Conservation (phyloP, 1,140 invertebrate species). For the Microplitis mediator region DNA sequence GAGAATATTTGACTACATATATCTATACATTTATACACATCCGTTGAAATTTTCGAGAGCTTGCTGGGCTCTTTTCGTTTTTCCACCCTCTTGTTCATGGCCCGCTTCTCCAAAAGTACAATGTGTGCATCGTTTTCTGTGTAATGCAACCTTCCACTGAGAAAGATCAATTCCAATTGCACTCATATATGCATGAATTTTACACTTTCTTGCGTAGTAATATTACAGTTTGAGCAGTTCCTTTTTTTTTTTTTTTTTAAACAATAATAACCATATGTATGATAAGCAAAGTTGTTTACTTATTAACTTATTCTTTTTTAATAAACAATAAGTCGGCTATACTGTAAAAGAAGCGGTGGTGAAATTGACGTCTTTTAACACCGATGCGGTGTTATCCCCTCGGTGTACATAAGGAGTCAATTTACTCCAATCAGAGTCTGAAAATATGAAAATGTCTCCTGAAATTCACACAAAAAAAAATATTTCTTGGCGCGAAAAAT, state of each 20-base stretch:
- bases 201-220: slow-evolving; percentile 19
- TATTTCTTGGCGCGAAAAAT: no score
- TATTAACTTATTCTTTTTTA: background rate
- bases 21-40: slow-evolving; percentile 3
- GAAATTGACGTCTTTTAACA: no score
- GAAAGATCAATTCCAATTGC: slow-evolving; percentile 17
- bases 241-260: background rate
- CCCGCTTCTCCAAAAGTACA: slow-evolving; percentile 18
- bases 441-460: no score
- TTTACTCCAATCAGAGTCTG: no score
- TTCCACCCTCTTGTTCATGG: background rate
- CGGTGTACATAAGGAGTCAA: no score
- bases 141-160: background rate
- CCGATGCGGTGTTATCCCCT: no score
- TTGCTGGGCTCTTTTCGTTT: slow-evolving; percentile 3
- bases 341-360: no score
- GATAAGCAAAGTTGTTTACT: background rate
- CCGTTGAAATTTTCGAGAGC: slow-evolving; percentile 35
- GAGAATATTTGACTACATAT: slow-evolving; percentile 2
- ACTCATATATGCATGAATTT: slow-evolving; percentile 14
- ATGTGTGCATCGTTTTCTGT: slow-evolving; percentile 3
- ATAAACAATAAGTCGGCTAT: no score
- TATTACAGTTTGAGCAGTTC: slow-evolving; percentile 1
- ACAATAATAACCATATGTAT: background rate
- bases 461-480: no score